Conservation (phyloP, 2,113 vertebrate species). For the Megaleporinus macrocephalus region DNA sequence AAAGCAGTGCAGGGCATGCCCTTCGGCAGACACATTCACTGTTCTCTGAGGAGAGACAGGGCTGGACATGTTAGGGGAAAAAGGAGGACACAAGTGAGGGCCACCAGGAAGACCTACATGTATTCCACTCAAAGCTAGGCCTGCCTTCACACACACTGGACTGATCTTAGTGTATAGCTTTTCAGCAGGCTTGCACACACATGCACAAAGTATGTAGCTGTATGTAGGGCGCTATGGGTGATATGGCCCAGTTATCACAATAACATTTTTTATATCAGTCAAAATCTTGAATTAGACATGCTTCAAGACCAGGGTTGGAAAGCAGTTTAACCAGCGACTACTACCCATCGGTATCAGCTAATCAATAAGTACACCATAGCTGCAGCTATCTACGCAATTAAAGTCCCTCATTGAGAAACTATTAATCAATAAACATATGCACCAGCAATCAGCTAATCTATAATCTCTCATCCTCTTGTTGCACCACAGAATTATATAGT, state of each 20-base stretch:
- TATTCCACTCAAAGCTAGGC: neutral
- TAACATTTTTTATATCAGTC: too few relatives aligned
- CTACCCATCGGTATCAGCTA: too few relatives aligned
- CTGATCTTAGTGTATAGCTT: neutral
- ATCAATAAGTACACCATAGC: neutral
- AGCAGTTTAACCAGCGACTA: too few relatives aligned
- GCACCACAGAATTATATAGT: neutral
- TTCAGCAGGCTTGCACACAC: neutral
- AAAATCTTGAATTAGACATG: too few relatives aligned
- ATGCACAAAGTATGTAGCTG: neutral
- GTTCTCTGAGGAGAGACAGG: neutral
- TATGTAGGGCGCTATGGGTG: too few relatives aligned
- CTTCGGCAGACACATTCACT: neutral
- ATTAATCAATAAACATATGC: conserved; percentile 18
- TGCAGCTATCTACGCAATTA: neutral
- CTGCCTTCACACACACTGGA: neutral
- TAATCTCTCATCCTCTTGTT: neutral
- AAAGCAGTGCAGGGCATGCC: neutral
- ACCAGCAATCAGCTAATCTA: conserved; percentile 29
- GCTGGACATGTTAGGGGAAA: conserved; percentile 13
- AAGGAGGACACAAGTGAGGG: neutral
- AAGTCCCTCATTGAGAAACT: neutral
- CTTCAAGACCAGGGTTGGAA: too few relatives aligned
- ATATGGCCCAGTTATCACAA: too few relatives aligned
- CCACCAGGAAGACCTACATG: neutral